These are phyloP conservation scores for Crypturellus tataupa DNA, from an alignment of 2,797 vertebrate species.

Conservation along the genomic window DNA sequence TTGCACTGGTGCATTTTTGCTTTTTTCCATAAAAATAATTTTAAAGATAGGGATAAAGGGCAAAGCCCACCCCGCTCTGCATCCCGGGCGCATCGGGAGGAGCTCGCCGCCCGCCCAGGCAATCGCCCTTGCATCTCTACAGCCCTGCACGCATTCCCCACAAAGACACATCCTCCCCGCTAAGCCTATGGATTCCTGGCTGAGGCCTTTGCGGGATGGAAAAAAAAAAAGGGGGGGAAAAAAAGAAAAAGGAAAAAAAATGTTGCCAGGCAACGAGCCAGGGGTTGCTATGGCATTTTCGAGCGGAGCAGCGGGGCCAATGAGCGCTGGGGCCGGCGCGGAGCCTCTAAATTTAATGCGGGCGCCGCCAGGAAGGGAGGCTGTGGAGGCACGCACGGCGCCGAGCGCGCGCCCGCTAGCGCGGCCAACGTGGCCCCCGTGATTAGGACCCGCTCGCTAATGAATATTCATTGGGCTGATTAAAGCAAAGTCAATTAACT, in stretches of 20 bases:
- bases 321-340: constrained; percentile 90
- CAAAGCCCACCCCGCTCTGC: background rate
- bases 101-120: constrained; percentile 70
- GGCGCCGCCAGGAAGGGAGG: constrained; percentile 86
- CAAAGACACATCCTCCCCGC: constrained; percentile 62
- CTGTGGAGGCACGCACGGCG: constrained; percentile 85
- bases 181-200: constrained; percentile 91
- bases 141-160: constrained; percentile 46
- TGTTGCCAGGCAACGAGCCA: constrained; percentile 95
- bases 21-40: background rate
- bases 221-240: background rate
- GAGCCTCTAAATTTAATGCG: constrained; percentile 89
- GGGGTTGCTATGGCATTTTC: constrained; percentile 98
- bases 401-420: constrained; percentile 78
- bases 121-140: constrained; percentile 58
- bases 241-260: constrained; percentile 83
- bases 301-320: constrained; percentile 96
- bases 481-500: constrained; percentile 85
- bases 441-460: constrained; percentile 80
- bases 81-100: background rate
- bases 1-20: background rate
- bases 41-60: background rate
- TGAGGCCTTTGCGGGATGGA: constrained; percentile 80
- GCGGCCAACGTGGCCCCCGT: constrained; percentile 78
- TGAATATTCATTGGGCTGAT: constrained; percentile 86